phyloP scores from a whole-genome alignment of 2,797 vertebrate genomes.

The Hephaestus fuliginosus region DNA sequence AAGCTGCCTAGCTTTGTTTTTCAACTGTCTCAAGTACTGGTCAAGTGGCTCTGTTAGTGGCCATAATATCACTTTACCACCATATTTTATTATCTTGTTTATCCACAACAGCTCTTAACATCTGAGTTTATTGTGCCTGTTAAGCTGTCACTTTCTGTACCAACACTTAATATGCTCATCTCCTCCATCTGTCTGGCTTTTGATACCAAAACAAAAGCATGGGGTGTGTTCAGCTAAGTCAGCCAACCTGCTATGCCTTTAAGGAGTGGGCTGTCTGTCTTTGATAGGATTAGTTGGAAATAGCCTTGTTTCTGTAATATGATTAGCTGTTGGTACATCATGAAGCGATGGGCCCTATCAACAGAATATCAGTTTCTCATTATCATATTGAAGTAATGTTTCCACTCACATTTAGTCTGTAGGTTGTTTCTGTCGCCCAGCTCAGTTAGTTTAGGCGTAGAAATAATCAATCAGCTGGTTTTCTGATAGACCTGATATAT shows the following conservation, averaged over 20 bases:
- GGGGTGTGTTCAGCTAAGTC: not conserved
- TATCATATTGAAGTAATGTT: not conserved
- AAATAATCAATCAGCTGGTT: not conserved
- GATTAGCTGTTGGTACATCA: not conserved
- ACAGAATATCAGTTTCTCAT: not conserved
- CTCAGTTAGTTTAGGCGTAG: not conserved
- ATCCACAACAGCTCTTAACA: not conserved
- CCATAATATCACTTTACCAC: not conserved
- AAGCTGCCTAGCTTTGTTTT: too few relatives aligned
- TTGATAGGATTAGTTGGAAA: not conserved
- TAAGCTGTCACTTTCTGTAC: not conserved
- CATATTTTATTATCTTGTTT: not conserved
- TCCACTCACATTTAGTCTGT: not conserved
- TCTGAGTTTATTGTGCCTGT: not conserved
- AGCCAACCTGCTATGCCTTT: not conserved
- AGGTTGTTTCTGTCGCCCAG: not conserved
- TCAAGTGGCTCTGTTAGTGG: too few relatives aligned
- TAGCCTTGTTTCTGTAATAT: not conserved
- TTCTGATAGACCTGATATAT: not conserved
- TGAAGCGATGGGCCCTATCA: not conserved
- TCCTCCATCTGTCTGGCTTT: not conserved
- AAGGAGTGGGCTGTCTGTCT: not conserved
- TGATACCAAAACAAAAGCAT: not conserved
- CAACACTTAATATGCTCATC: not conserved
- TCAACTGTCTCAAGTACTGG: not conserved